phyloP scores from a whole-genome alignment of 2,888 invertebrate species.

The Tetramorium bicarinatum region DNA sequence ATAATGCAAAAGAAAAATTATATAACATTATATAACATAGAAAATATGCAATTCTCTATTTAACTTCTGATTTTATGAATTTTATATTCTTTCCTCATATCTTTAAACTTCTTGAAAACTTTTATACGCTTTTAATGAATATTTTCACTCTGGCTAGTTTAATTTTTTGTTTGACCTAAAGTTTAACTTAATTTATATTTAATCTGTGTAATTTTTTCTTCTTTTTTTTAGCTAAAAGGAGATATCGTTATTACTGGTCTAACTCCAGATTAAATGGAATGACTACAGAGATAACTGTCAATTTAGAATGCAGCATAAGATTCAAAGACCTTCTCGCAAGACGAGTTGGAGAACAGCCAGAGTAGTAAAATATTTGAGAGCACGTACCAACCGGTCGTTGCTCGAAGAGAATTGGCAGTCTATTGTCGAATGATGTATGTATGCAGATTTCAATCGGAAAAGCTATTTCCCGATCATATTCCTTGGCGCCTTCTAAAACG shows the following conservation, averaged over 20 bases:
- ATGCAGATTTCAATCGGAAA: conserved; percentile 71
- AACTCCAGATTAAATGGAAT: neutral
- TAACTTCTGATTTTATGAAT: neutral
- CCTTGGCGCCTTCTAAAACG: conserved; percentile 46
- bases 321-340: neutral
- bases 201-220: neutral
- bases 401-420: conserved; percentile 61
- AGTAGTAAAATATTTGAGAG: conserved; percentile 38
- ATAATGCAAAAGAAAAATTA: neutral
- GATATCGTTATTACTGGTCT: neutral
- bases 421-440: conserved; percentile 63
- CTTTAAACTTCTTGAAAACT: neutral
- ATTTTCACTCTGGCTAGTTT: neutral
- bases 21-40: neutral
- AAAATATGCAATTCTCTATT: neutral
- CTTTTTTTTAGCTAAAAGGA: neutral
- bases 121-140: neutral
- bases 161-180: neutral
- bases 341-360: conserved; percentile 27
- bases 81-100: neutral
- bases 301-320: neutral
- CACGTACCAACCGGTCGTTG: conserved; percentile 21
- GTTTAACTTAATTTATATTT: neutral
- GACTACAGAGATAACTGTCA: neutral
- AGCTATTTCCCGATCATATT: conserved; percentile 73